Conservation (phyloP, 2,888 invertebrate species). For the Erebia ligea region DNA sequence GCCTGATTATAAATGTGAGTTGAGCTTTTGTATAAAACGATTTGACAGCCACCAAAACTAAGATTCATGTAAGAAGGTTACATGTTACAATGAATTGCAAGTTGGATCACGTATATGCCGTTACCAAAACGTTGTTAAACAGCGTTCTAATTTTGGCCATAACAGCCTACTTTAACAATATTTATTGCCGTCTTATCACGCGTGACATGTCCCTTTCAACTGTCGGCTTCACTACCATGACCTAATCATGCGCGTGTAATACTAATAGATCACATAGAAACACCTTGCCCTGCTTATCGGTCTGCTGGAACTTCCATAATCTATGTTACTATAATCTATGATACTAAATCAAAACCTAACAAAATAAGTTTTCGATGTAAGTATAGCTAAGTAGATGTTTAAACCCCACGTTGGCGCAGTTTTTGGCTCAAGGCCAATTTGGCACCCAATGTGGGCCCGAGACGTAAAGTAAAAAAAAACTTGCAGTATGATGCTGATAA, state of each 20-base stretch:
- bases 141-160: not conserved
- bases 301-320: not conserved
- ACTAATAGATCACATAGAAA: not conserved
- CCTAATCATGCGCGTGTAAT: not conserved
- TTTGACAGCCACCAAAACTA: not conserved
- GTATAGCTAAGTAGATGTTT: too few species aligned
- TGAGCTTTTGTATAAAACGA: not conserved
- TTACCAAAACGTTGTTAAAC: constrained; percentile 7
- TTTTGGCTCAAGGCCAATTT: too few species aligned
- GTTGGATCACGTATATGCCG: constrained; percentile 12
- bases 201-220: not conserved
- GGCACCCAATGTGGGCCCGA: too few species aligned
- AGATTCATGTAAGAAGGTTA: not conserved
- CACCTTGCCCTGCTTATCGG: not conserved
- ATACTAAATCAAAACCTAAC: too few species aligned
- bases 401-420: too few species aligned
- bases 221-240: not conserved
- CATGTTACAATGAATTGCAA: not conserved
- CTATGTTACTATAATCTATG: not conserved
- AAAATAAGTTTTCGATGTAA: too few species aligned
- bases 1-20: too few species aligned
- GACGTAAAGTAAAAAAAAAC: too few species aligned
- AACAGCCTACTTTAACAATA: constrained; percentile 6
- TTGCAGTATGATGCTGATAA: too few species aligned
- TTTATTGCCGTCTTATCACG: not conserved